A percentile compares a stretch with the other conserved stretches of the same genome.
These are phyloP conservation scores for Prosopocoilus inquinatus DNA, from an alignment of 2,888 invertebrate genomes.

Conservation along the genomic window DNA sequence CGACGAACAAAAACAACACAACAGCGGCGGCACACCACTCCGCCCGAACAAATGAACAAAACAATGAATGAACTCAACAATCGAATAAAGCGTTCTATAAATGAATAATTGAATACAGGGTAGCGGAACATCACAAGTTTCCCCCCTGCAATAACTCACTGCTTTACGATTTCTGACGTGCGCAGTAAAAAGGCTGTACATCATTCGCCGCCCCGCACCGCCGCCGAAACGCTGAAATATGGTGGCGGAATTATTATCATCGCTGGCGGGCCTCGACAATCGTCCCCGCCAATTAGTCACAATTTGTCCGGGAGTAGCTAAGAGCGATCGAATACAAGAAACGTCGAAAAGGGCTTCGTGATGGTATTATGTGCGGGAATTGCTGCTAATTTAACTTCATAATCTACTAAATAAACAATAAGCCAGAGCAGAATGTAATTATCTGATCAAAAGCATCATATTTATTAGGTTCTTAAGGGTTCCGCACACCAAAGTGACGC, in stretches of 20 bases:
- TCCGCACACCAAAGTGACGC: too few species aligned
- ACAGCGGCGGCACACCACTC: conserved; percentile 2
- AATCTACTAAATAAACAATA: too few species aligned
- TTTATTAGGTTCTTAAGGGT: too few species aligned
- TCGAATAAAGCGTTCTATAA: conserved; percentile 19
- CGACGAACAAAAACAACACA: conserved; percentile 13
- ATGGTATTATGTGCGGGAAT: too few species aligned
- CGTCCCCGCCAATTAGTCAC: conserved; percentile 29
- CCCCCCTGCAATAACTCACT: conserved; percentile 12
- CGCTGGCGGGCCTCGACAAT: conserved; percentile 15
- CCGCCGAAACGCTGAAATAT: conserved; percentile 26
- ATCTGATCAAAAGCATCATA: too few species aligned
- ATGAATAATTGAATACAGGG: conserved; percentile 24
- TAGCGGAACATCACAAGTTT: conserved; percentile 17
- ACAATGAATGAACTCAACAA: conserved; percentile 25
- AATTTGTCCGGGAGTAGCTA: conserved; percentile 24
- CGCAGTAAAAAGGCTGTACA: conserved; percentile 25
- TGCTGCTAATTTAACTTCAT: too few species aligned
- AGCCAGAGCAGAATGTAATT: too few species aligned
- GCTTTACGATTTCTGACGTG: conserved; percentile 16
- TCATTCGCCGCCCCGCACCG: conserved; percentile 15
- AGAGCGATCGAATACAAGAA: neutral
- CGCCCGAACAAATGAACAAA: conserved; percentile 18
- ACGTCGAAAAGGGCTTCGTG: neutral
- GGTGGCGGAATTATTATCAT: conserved; percentile 23